Evolutionary conservation across 2,113 vertebrate species (phyloP).

Genomic region (Diglossa brunneiventris): DNA sequence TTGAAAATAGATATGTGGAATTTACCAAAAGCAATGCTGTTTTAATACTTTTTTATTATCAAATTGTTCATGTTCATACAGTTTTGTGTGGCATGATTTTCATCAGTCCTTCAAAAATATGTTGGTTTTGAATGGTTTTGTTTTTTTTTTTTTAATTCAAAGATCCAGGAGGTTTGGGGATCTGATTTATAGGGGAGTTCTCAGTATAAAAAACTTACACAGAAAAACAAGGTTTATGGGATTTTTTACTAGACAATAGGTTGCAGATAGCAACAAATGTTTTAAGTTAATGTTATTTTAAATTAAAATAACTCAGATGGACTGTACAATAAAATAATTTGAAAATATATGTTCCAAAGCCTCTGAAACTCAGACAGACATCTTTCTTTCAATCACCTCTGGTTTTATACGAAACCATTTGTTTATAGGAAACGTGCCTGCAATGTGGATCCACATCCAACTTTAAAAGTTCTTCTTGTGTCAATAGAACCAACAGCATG

Average conservation of each 20-base stretch:
- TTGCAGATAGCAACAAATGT: not conserved
- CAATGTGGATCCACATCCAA: not conserved
- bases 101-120: not conserved
- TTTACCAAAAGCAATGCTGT: not conserved
- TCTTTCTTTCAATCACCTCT: not conserved
- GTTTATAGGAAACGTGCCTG: not conserved
- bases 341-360: not conserved
- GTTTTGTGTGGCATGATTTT: not conserved
- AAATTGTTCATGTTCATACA: not conserved
- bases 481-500: not conserved
- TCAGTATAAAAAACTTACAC: not conserved
- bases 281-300: not conserved
- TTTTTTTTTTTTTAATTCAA: not conserved
- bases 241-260: not conserved
- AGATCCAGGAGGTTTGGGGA: not conserved
- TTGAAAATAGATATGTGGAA: not conserved
- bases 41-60: not conserved
- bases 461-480: not conserved
- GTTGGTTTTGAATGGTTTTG: fast-evolving
- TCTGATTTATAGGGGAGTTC: not conserved
- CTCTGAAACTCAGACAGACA: not conserved
- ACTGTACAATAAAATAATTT: not conserved
- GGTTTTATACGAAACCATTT: not conserved
- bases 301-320: not conserved
- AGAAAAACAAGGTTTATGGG: not conserved